Percentiles rank a stretch among this genome's conserved stretches.
phyloP scores from a whole-genome alignment of 92 coral and sea anemone genomes.

The Zoanthus gigantus region DNA sequence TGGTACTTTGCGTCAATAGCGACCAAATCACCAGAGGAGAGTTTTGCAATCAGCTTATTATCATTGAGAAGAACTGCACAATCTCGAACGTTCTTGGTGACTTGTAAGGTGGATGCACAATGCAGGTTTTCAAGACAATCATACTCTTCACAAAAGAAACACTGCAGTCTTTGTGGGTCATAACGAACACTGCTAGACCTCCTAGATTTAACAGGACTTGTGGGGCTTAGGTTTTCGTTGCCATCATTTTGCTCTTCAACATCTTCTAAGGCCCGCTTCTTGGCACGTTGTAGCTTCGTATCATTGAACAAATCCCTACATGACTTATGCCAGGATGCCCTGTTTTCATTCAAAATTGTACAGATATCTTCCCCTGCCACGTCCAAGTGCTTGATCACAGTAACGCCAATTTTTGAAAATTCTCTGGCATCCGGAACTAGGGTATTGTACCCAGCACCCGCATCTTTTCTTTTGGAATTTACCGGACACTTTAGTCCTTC shows the following conservation, averaged over 20 bases:
- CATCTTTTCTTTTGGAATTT: slow-evolving; percentile 17
- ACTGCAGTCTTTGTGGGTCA: background rate
- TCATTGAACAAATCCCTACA: slow-evolving; percentile 57
- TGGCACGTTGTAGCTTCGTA: slow-evolving; percentile 49
- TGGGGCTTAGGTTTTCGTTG: slow-evolving; percentile 29
- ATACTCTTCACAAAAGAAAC: slow-evolving; percentile 33
- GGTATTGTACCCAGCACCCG: slow-evolving; percentile 7
- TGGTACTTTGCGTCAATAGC: slow-evolving; percentile 78
- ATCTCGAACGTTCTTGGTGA: slow-evolving; percentile 54
- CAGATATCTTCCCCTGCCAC: slow-evolving; percentile 4
- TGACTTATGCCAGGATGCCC: slow-evolving; percentile 69
- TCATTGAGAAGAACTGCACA: slow-evolving; percentile 66
- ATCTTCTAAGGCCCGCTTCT: slow-evolving; percentile 35
- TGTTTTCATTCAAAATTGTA: slow-evolving; percentile 31
- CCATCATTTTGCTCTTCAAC: slow-evolving; percentile 27
- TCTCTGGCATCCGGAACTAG: slow-evolving; percentile 1
- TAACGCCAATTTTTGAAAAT: background rate
- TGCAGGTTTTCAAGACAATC: slow-evolving; percentile 32
- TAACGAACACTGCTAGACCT: slow-evolving; percentile 17
- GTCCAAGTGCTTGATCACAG: background rate
- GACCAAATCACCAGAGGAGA: slow-evolving; percentile 64
- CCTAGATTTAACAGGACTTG: slow-evolving; percentile 51
- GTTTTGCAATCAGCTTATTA: slow-evolving; percentile 62
- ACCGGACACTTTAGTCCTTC: slow-evolving; percentile 12
- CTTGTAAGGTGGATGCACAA: slow-evolving; percentile 47